These are phyloP conservation scores for Eupeodes luniger DNA, from an alignment of 2,888 invertebrate species.

Conservation along the genomic window DNA sequence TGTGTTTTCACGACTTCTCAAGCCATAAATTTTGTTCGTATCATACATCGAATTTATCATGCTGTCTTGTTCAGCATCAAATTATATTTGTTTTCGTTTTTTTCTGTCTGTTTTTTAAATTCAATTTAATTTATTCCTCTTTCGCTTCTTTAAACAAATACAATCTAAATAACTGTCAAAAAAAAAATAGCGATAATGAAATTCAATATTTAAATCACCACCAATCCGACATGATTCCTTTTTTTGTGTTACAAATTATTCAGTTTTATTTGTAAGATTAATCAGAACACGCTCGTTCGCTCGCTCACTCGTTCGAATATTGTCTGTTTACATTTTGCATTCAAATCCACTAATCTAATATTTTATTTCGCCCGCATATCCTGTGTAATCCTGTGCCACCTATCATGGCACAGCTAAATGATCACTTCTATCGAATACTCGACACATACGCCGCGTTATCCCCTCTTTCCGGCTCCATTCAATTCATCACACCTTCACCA, in stretches of 20 bases:
- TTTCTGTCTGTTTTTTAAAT: background rate
- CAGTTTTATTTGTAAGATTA: conserved; percentile 46
- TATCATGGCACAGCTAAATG: conserved; percentile 36
- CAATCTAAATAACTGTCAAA: background rate
- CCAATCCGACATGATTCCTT: conserved; percentile 19
- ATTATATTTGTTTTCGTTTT: background rate
- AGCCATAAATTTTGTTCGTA: too few relatives aligned
- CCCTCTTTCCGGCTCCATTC: background rate
- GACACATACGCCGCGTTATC: conserved; percentile 33
- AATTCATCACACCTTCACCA: conserved; percentile 1
- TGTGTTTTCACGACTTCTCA: too few relatives aligned
- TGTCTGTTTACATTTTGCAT: conserved; percentile 55
- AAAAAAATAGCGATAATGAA: background rate
- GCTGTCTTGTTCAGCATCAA: background rate
- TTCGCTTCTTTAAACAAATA: background rate
- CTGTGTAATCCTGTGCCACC: conserved; percentile 27
- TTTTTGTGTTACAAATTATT: conserved; percentile 16
- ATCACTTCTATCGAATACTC: conserved; percentile 58
- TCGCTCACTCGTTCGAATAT: background rate
- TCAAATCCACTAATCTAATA: conserved; percentile 59
- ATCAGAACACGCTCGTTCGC: conserved; percentile 31
- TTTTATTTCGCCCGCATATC: conserved; percentile 70
- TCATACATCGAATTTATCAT: too few relatives aligned
- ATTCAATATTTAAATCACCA: conserved; percentile 17
- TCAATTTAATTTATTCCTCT: background rate